Base-by-base conservation (phyloP, 2,888 invertebrate genomes). In the Yponomeuta plumbellus region DNA sequence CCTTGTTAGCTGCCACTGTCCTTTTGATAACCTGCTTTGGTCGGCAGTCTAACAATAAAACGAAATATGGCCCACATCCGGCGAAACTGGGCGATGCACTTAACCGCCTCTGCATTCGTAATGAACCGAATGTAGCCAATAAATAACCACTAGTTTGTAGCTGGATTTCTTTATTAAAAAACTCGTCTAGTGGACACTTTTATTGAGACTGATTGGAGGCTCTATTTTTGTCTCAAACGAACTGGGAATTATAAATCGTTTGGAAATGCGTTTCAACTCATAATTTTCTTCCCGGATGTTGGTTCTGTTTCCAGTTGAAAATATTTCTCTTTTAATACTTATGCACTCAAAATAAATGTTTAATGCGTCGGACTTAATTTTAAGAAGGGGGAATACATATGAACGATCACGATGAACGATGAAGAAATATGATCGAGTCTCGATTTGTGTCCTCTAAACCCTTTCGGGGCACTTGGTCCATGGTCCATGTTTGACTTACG, bases 31-130 rank as follows among this genome's bases (percentile, higher is more conserved):
- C 22, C 22, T 11, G 20, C 20, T 58, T 8, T 20, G 22, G 11
- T 21, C 22, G 20, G 11, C 22, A 11, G 22, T 22, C 58, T 11
- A 58, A 58, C 58, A 58, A 58, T 21, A 58, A 22, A 58, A 58
- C 17, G 13, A 59, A 59, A 59, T n/a, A 62, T 61, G 23, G 26
- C 23, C 17, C 63, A 26, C 44, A 44, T 63, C 23, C 63, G 21
- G 44, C 40, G 39, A 21, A 23, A 59, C 21, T 11, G 59, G 59
- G 59, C 59, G 59, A 59, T 17, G 22, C 59, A 59, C 59, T 21
- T 59, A 22, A 11, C 23, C 21, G 21, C 59, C 21, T 23, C 22
- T 21, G 21, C 59, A 59, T 59, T 59, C 21, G 59, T 23, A 52
- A 52, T 52, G 44, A 52, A 52, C 44, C 17, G 44, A 52, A 52